These are phyloP conservation scores for Peromyscus californicus DNA, from an alignment of 2,113 vertebrate genomes.

Conservation along the genomic window DNA sequence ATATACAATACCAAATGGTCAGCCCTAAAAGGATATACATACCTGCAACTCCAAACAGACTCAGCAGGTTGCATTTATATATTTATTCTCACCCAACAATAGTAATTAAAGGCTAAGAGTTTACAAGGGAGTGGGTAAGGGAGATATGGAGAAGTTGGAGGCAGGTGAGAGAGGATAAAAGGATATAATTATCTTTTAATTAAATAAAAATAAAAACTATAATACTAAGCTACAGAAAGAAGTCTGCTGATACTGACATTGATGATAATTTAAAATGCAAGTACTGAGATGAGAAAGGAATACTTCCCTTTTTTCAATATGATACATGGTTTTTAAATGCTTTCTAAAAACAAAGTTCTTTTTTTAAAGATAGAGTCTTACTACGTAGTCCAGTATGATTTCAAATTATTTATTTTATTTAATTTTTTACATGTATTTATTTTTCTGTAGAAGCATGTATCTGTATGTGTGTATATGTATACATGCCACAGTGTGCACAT, in stretches of 20 bases:
- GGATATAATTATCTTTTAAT: background rate
- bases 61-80: background rate
- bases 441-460: background rate
- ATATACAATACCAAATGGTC: background rate
- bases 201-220: background rate
- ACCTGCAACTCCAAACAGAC: background rate
- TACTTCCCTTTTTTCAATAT: background rate
- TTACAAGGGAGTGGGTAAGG: background rate
- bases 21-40: background rate
- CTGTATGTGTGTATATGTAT: background rate
- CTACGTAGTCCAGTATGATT: background rate
- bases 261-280: background rate
- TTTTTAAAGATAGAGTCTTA: background rate
- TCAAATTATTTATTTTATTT: background rate
- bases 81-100: background rate
- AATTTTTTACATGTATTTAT: background rate
- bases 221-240: background rate
- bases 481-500: background rate
- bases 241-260: background rate
- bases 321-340: background rate
- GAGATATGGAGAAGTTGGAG: background rate
- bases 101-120: background rate
- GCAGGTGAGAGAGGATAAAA: background rate
- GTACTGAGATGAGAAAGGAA: background rate
- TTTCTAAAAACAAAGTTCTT: background rate